Evolutionary conservation across 2,797 vertebrate genomes (phyloP).

Genomic region (Poeciliopsis paucimaculata): DNA sequence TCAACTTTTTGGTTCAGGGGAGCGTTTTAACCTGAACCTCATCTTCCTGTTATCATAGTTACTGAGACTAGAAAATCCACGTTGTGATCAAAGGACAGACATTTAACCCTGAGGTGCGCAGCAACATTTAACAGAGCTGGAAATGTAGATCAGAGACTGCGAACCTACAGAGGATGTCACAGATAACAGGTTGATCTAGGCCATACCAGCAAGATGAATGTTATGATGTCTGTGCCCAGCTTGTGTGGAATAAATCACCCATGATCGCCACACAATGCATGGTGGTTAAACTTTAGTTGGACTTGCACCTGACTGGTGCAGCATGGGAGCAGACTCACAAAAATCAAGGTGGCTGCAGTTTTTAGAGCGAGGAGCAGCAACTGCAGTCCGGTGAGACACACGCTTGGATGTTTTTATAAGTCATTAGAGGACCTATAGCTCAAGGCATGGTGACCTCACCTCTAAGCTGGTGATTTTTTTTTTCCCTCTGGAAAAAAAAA

Average conservation of each 20-base stretch:
- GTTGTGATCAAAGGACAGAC: conserved; percentile 28
- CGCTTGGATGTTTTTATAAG: conserved; percentile 37
- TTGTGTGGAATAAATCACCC: conserved; percentile 57
- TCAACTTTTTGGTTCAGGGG: not conserved
- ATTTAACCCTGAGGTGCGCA: conserved; percentile 18
- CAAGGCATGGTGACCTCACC: conserved; percentile 23
- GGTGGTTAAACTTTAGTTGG: conserved; percentile 36
- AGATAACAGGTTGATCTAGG: conserved; percentile 50
- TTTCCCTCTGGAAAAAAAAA: conserved; percentile 7
- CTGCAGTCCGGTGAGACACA: conserved; percentile 25
- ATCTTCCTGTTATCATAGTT: conserved; percentile 1
- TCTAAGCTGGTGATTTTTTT: not conserved
- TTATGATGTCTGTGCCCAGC: conserved; percentile 37
- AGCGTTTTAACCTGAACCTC: not conserved
- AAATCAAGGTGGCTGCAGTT: conserved; percentile 52
- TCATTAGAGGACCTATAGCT: conserved; percentile 34
- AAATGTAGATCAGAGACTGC: conserved; percentile 45
- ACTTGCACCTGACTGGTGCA: conserved; percentile 45
- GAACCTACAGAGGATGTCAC: conserved; percentile 45
- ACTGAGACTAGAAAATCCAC: conserved; percentile 18
- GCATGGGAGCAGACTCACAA: conserved; percentile 34
- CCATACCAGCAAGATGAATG: conserved; percentile 60
- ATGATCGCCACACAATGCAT: conserved; percentile 53
- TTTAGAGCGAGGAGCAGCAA: conserved; percentile 38
- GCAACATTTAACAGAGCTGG: conserved; percentile 24